Percentiles rank a stretch among this genome's conserved stretches.
These are phyloP conservation scores for Botia almorhae DNA, from an alignment of 2,797 vertebrate genomes.

Conservation along the genomic window DNA sequence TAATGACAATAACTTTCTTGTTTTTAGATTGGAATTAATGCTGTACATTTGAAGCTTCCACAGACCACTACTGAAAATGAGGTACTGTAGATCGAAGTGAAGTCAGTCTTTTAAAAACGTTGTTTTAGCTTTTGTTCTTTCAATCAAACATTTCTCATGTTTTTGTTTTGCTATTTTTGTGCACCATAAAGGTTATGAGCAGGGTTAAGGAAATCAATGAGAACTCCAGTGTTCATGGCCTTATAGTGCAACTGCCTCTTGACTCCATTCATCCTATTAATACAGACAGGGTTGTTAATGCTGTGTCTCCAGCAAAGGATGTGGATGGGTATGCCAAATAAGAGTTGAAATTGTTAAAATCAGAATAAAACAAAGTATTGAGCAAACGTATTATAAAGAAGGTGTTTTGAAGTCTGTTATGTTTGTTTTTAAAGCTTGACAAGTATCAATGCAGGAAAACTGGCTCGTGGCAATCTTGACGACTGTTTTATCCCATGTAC, in stretches of 20 bases:
- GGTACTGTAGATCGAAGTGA: constrained; percentile 67
- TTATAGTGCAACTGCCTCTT: constrained; percentile 94
- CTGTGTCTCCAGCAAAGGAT: constrained; percentile 91
- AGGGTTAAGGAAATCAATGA: constrained; percentile 88
- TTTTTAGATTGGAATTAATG: constrained; percentile 92
- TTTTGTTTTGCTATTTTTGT: not conserved
- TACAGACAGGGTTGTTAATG: constrained; percentile 90
- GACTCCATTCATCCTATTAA: constrained; percentile 89
- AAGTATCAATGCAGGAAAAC: constrained; percentile 92
- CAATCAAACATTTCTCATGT: no score
- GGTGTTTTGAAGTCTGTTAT: not conserved
- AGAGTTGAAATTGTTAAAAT: not conserved
- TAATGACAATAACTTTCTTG: constrained; percentile 44
- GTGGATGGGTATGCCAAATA: constrained; percentile 88
- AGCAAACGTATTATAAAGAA: not conserved
- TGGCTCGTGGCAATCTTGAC: constrained; percentile 91
- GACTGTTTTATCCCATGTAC: constrained; percentile 98
- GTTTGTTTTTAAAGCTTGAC: constrained; percentile 80
- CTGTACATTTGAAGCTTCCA: constrained; percentile 89
- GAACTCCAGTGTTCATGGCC: constrained; percentile 88
- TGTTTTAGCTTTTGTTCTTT: no score
- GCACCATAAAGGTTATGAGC: constrained; percentile 83
- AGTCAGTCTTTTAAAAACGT: not conserved
- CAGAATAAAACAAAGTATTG: no score
- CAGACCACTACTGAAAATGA: constrained; percentile 89